These are phyloP conservation scores for Sebastes schlegelii DNA, from an alignment of 2,113 vertebrate genomes.

Conservation along the genomic window DNA sequence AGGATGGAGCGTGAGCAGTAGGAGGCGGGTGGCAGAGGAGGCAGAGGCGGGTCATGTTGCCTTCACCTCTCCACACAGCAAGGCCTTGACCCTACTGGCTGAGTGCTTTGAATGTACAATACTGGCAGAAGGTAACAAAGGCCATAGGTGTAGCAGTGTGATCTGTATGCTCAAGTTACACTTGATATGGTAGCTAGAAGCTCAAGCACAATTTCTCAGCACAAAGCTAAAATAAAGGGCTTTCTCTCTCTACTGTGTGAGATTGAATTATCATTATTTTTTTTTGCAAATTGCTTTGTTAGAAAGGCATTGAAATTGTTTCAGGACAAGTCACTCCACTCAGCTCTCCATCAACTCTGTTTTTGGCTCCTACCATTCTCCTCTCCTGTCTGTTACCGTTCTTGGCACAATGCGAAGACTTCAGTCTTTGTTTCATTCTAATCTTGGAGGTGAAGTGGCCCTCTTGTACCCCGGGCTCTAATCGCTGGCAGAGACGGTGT, in stretches of 20 bases:
- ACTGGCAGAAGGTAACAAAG: slow-evolving; percentile 49
- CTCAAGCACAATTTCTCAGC: slow-evolving; percentile 20
- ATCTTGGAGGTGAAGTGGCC: slow-evolving; percentile 78
- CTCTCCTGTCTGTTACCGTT: slow-evolving; percentile 55
- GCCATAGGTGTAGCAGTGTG: slow-evolving; percentile 49
- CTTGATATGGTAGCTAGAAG: slow-evolving; percentile 14
- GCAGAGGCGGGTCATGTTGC: slow-evolving; percentile 67
- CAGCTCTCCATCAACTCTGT: slow-evolving; percentile 48
- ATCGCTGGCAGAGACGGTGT: slow-evolving; percentile 74
- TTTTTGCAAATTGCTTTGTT: slow-evolving; percentile 11
- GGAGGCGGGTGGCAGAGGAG: slow-evolving; percentile 31
- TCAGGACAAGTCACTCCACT: slow-evolving; percentile 58
- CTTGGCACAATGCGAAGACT: slow-evolving; percentile 71
- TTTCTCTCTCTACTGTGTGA: not conserved
- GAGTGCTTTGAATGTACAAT: slow-evolving; percentile 61
- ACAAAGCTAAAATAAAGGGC: not conserved
- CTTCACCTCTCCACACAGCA: slow-evolving; percentile 68
- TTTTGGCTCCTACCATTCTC: slow-evolving; percentile 54
- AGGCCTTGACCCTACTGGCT: slow-evolving; percentile 67
- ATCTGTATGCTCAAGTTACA: slow-evolving; percentile 55
- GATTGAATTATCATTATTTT: slow-evolving; percentile 11
- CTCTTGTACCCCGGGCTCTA: slow-evolving; percentile 71
- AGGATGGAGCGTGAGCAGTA: slow-evolving; percentile 36
- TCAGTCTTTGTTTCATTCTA: slow-evolving; percentile 73
- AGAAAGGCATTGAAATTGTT: slow-evolving; percentile 11